phyloP scores from a whole-genome alignment of 2,113 vertebrate species.

The Pedionomus torquatus region DNA sequence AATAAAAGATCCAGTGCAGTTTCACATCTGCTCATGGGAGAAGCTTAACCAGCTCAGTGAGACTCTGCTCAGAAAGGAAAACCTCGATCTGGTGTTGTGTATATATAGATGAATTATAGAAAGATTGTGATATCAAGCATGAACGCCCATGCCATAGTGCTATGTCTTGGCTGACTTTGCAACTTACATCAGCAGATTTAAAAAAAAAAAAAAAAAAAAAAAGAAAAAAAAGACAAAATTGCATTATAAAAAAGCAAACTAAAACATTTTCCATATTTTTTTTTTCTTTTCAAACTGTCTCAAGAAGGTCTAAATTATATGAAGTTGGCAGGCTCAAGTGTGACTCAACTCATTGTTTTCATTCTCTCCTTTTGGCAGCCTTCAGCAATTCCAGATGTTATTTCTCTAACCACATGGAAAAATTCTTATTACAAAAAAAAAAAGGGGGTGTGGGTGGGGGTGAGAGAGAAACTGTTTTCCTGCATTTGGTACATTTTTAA shows the following conservation, averaged over 20 bases:
- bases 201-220: neutral
- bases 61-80: neutral
- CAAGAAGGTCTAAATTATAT: slow-evolving; percentile 41
- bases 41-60: neutral
- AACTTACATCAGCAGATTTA: neutral
- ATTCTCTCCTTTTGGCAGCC: slow-evolving; percentile 55
- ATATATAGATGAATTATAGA: neutral
- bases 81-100: neutral
- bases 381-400: slow-evolving; percentile 68
- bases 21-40: neutral
- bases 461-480: neutral
- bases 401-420: slow-evolving; percentile 60
- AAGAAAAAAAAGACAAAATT: neutral
- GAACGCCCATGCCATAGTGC: neutral
- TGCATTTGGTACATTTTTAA: slow-evolving; percentile 32
- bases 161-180: neutral
- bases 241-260: neutral
- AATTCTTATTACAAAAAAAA: slow-evolving; percentile 41
- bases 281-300: neutral
- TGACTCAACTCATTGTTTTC: slow-evolving; percentile 70
- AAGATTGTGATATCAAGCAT: neutral
- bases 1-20: neutral
- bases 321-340: slow-evolving; percentile 51
- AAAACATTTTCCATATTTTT: neutral
- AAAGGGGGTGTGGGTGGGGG: neutral